A percentile compares a stretch with the other conserved stretches of the same genome.
Evolutionary conservation across 2,888 invertebrate species (phyloP).

Genomic region (Tanytarsus gracilentus): DNA sequence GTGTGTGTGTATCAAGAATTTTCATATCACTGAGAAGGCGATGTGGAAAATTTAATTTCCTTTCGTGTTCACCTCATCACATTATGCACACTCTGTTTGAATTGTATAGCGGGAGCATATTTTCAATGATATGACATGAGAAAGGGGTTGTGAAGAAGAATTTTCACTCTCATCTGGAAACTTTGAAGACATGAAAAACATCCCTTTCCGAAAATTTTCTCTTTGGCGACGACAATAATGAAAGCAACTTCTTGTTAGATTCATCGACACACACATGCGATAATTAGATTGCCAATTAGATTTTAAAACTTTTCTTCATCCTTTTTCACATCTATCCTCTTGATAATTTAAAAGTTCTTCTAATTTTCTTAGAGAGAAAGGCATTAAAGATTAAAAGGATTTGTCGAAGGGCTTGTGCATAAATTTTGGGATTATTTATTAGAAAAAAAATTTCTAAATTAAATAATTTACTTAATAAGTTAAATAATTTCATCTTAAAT

Average conservation of each 20-base stretch:
- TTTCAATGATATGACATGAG: too few species aligned
- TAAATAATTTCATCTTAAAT: too few species aligned
- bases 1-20: too few species aligned
- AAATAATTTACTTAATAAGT: too few species aligned
- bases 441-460: too few species aligned
- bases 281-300: conserved; percentile 28
- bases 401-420: too few species aligned
- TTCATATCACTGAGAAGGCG: too few species aligned
- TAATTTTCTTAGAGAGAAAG: not conserved
- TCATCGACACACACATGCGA: conserved; percentile 12
- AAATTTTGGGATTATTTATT: too few species aligned
- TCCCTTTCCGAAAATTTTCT: not conserved
- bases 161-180: too few species aligned
- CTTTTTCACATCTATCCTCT: not conserved
- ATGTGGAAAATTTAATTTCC: conserved; percentile 28
- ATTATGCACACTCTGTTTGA: not conserved
- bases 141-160: too few species aligned
- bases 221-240: not conserved
- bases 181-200: not conserved
- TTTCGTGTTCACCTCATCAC: conserved; percentile 25
- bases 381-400: too few species aligned
- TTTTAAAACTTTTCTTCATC: conserved; percentile 17
- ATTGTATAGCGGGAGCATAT: too few species aligned
- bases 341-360: not conserved
- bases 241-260: not conserved